Base-by-base conservation (phyloP, 1,140 invertebrate species). In the Neomicropteryx cornuta region DNA sequence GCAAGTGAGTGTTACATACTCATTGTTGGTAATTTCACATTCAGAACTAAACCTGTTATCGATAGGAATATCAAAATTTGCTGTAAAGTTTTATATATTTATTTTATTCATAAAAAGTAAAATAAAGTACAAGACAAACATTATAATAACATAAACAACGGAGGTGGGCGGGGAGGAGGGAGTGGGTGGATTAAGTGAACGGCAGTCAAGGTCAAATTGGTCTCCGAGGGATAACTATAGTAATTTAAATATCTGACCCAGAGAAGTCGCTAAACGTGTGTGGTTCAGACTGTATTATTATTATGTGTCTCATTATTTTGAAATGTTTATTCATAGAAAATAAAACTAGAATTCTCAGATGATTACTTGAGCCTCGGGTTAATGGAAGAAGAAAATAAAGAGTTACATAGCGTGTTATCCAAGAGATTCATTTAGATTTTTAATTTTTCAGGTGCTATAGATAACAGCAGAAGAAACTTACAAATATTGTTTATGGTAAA, bases 1-100 rank as follows among this genome's bases (percentile, higher is more conserved):
- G 76, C 67, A 79, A 79, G 78, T 81, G 59, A 62, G 62, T 55
- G 48, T 47, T 8, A 27, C 13, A 13, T 27, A 27, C 13, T 27
- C 8, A 27, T 8, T 8, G 23, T 8, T n/a, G n/a, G n/a, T n/a
- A n/a, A n/a, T n/a, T 44, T 45, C 42, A 27, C 41, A 38, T 22
- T 40, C 27, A n/a, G 17, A 39, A 30, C 56, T 54, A 5, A 47
- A 48, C 29, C 24, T 14, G 16, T 19, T 29, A 10, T 21, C 29
- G 19, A 30, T 22, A 14, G 19, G 36, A 17, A 29, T 19, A 14
- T 45, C 42, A 34, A 36, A 47, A 14, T 54, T 47, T 18, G 33
- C 41, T 0, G 52, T 55, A 22, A 43, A 54, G 14, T 44, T 58
- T 32, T 6, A 8, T 32, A 13, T 14, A 17, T 17, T 34, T 34